A percentile compares a stretch with the other conserved stretches of the same genome.
Conservation (phyloP, 2,797 vertebrate species). For the Chelon auratus region DNA sequence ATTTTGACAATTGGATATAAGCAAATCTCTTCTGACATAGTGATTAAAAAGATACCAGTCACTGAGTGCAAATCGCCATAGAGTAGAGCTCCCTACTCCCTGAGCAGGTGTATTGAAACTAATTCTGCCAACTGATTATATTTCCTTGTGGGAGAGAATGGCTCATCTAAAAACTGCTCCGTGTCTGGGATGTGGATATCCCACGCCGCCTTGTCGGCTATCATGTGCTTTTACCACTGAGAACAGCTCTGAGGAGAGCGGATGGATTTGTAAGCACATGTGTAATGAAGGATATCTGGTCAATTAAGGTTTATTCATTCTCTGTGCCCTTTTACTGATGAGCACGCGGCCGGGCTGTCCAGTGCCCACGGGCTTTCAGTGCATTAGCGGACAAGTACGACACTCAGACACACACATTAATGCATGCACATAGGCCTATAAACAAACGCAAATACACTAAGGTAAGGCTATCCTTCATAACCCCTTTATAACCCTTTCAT, state of each 20-base stretch:
- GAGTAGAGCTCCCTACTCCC: not conserved
- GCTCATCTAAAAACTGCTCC: conserved; percentile 36
- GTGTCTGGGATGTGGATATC: conserved; percentile 35
- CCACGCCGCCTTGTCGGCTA: conserved; percentile 44
- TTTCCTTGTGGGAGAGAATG: conserved; percentile 27
- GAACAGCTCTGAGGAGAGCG: conserved; percentile 62
- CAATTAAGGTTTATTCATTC: conserved; percentile 83
- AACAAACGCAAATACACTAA: conserved; percentile 49
- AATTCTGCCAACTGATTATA: conserved; percentile 39
- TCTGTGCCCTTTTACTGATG: conserved; percentile 79
- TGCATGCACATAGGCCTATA: conserved; percentile 20
- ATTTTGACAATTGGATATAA: conserved; percentile 48
- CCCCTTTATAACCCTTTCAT: conserved; percentile 64
- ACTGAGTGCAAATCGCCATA: not conserved
- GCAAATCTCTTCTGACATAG: conserved; percentile 26
- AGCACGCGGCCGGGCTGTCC: conserved; percentile 65
- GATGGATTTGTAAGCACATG: conserved; percentile 74
- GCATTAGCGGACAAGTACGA: conserved; percentile 73
- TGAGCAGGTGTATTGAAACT: conserved; percentile 40
- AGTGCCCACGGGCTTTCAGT: conserved; percentile 74
- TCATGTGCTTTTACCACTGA: conserved; percentile 60
- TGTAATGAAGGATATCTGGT: conserved; percentile 84
- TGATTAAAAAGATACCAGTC: conserved; percentile 14
- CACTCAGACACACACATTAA: conserved; percentile 41
- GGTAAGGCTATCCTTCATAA: conserved; percentile 67